Percentiles rank a stretch among this genome's conserved stretches.
Evolutionary conservation across 2,113 vertebrate species (phyloP).

Genomic region (Amphilophus citrinellus): DNA sequence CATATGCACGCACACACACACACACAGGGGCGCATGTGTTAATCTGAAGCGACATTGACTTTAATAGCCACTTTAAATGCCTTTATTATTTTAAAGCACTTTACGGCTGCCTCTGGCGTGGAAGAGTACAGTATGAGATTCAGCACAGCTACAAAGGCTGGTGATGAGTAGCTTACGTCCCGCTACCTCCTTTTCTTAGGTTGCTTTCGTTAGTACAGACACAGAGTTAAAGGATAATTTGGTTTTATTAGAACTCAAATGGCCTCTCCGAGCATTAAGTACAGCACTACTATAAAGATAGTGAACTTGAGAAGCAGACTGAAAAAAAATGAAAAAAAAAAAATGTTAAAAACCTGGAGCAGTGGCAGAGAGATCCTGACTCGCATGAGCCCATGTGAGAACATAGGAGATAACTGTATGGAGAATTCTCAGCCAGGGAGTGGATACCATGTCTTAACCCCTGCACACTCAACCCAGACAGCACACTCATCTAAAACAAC

Average conservation of each 20-base stretch:
- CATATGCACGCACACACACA: background rate
- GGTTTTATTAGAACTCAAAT: slow-evolving; percentile 26
- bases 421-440: too few species aligned
- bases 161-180: background rate
- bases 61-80: slow-evolving; percentile 69
- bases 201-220: background rate
- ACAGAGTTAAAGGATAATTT: slow-evolving; percentile 9
- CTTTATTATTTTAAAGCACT: slow-evolving; percentile 73
- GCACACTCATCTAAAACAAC: too few species aligned
- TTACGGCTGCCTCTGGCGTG: slow-evolving; percentile 46
- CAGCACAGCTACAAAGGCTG: slow-evolving; percentile 32
- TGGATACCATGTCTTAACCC: too few species aligned
- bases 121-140: slow-evolving; percentile 22
- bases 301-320: background rate
- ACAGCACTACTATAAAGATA: background rate
- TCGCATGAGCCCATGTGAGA: too few species aligned
- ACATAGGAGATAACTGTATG: too few species aligned
- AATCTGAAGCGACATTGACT: slow-evolving; percentile 63
- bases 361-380: too few species aligned
- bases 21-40: background rate
- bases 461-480: too few species aligned
- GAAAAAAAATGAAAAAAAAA: background rate
- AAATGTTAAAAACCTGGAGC: too few species aligned
- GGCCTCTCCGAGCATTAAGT: background rate
- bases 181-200: background rate